Evolutionary conservation across 2,797 vertebrate species (phyloP).

Genomic region (Nyctalus aviator): DNA sequence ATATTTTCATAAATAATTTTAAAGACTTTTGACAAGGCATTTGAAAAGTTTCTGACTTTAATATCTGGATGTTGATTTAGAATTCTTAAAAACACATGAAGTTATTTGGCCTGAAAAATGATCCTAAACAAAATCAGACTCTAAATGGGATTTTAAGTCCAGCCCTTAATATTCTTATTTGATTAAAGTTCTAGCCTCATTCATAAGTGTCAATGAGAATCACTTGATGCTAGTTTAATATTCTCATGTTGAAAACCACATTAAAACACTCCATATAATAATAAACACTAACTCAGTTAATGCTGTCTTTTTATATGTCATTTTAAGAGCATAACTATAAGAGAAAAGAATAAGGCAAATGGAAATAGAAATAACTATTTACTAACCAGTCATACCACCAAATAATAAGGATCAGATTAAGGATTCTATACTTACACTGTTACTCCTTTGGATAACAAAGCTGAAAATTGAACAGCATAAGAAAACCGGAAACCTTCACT

Average conservation of each 20-base stretch:
- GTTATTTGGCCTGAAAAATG: slow-evolving; percentile 64
- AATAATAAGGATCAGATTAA: slow-evolving; percentile 30
- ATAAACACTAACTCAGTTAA: slow-evolving; percentile 51
- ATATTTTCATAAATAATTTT: slow-evolving; percentile 62
- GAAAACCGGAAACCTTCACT: background rate
- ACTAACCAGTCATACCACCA: background rate
- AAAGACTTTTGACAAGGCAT: slow-evolving; percentile 64
- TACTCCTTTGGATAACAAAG: slow-evolving; percentile 36
- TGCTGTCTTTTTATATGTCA: slow-evolving; percentile 34
- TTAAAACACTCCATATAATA: slow-evolving; percentile 64
- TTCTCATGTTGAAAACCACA: slow-evolving; percentile 34
- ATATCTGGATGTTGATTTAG: slow-evolving; percentile 69
- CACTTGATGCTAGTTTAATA: slow-evolving; percentile 71
- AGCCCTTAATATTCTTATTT: slow-evolving; percentile 71
- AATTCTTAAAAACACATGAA: slow-evolving; percentile 60
- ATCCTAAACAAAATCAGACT: slow-evolving; percentile 71
- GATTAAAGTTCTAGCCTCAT: slow-evolving; percentile 58
- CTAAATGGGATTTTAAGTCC: slow-evolving; percentile 62
- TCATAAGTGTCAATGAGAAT: slow-evolving; percentile 70
- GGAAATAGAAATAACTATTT: background rate
- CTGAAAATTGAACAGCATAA: background rate
- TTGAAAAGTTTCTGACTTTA: slow-evolving; percentile 65
- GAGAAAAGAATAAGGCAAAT: slow-evolving; percentile 54
- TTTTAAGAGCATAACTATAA: slow-evolving; percentile 48
- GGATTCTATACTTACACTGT: background rate